Conservation (phyloP, 2,888 invertebrate species). For the Cheilosia urbana region DNA sequence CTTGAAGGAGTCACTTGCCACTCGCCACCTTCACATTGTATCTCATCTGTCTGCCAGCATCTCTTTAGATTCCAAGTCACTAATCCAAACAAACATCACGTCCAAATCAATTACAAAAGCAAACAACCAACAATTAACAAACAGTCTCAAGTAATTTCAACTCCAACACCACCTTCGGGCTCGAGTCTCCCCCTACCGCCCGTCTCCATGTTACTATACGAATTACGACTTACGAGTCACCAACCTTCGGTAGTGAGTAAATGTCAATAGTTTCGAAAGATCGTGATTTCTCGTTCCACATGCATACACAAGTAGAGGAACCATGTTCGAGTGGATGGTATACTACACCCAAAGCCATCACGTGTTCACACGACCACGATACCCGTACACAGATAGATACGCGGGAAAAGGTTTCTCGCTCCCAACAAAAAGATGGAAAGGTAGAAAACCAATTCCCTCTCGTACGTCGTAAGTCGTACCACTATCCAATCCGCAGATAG, state of each 20-base stretch:
- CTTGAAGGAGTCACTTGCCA: conserved; percentile 5
- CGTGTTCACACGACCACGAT: conserved; percentile 52
- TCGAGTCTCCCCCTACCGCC: conserved; percentile 9
- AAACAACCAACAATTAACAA: conserved; percentile 72
- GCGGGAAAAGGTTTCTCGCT: conserved; percentile 23
- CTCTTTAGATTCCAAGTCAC: conserved; percentile 37
- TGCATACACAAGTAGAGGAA: conserved; percentile 48
- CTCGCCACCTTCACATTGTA: conserved; percentile 16
- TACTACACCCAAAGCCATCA: conserved; percentile 56
- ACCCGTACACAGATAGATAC: background rate
- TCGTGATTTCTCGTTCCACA: conserved; percentile 70
- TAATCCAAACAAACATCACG: conserved; percentile 52
- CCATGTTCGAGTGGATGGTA: conserved; percentile 29
- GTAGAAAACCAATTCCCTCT: conserved; percentile 43
- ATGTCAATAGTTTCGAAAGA: conserved; percentile 70
- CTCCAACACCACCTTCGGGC: conserved; percentile 63
- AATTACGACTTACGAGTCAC: conserved; percentile 59
- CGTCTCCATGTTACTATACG: conserved; percentile 9
- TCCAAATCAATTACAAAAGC: conserved; percentile 72
- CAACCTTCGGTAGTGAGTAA: conserved; percentile 66
- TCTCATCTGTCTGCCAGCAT: conserved; percentile 8
- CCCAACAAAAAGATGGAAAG: conserved; percentile 13
- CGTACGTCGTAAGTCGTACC: too few relatives aligned
- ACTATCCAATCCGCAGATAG: conserved; percentile 13
- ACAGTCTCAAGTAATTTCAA: conserved; percentile 70